Conservation (phyloP, 2,113 vertebrate species). For the Mobula birostris region DNA sequence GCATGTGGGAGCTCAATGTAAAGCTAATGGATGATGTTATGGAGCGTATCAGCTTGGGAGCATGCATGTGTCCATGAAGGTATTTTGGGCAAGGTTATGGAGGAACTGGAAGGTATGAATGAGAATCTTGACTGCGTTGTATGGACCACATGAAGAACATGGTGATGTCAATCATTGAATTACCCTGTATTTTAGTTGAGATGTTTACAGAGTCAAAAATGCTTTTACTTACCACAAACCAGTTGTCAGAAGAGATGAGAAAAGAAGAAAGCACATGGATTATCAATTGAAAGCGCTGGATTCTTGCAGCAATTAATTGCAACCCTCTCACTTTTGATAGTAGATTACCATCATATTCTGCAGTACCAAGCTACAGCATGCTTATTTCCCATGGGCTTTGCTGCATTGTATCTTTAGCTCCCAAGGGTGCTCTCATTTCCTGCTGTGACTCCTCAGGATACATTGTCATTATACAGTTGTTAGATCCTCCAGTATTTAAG, state of each 20-base stretch:
- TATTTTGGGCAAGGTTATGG: background rate
- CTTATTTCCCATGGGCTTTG: background rate
- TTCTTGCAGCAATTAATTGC: slow-evolving; percentile 3
- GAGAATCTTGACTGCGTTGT: background rate
- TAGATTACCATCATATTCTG: background rate
- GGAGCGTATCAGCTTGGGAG: background rate
- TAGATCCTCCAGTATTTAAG: background rate
- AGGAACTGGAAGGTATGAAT: background rate
- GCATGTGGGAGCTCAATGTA: background rate
- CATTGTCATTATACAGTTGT: background rate
- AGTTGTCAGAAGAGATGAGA: background rate
- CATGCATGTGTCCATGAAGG: background rate
- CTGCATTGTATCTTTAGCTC: background rate
- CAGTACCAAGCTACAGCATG: background rate
- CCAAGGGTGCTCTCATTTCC: slow-evolving; percentile 15
- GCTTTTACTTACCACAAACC: background rate
- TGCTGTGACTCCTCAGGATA: background rate
- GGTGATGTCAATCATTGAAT: background rate
- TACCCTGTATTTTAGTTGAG: background rate
- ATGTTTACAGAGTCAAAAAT: background rate
- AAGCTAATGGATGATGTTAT: background rate
- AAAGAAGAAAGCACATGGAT: background rate
- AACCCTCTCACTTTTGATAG: slow-evolving; percentile 8
- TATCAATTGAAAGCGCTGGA: background rate
- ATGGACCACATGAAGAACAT: background rate